Evolutionary conservation across 2,113 vertebrate species (phyloP).

Genomic region (Callorhinus ursinus): DNA sequence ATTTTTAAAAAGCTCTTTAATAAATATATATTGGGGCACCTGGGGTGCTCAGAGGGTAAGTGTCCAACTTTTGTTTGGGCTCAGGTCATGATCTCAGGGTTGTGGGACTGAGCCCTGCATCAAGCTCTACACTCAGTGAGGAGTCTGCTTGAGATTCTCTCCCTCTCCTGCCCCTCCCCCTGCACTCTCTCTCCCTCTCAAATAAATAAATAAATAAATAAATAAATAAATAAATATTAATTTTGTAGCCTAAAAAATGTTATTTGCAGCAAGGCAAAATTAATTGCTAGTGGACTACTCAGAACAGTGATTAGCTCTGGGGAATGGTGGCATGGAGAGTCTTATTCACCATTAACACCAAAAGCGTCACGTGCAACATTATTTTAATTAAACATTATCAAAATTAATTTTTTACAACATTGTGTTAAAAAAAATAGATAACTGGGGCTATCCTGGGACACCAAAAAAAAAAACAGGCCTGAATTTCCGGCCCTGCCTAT

Average conservation of each 20-base stretch:
- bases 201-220: background rate
- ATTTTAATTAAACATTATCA: background rate
- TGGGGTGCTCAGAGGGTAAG: background rate
- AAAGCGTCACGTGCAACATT: background rate
- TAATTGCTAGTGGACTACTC: background rate
- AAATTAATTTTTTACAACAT: background rate
- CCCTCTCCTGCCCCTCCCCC: background rate
- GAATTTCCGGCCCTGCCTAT: background rate
- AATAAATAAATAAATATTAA: background rate
- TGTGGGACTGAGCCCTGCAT: background rate
- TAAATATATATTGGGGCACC: background rate
- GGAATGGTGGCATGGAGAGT: background rate
- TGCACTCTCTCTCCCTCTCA: background rate
- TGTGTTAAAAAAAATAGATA: background rate
- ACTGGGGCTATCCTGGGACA: background rate
- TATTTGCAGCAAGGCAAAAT: background rate
- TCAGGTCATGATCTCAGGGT: background rate
- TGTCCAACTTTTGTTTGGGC: background rate
- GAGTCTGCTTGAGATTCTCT: background rate
- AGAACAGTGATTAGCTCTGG: background rate
- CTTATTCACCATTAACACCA: background rate
- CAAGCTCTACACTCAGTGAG: background rate
- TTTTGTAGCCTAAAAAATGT: background rate
- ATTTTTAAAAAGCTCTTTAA: constrained; percentile 7
- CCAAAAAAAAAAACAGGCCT: background rate